phyloP scores from a whole-genome alignment of 2,888 invertebrate species.

The Thelaira solivaga region DNA sequence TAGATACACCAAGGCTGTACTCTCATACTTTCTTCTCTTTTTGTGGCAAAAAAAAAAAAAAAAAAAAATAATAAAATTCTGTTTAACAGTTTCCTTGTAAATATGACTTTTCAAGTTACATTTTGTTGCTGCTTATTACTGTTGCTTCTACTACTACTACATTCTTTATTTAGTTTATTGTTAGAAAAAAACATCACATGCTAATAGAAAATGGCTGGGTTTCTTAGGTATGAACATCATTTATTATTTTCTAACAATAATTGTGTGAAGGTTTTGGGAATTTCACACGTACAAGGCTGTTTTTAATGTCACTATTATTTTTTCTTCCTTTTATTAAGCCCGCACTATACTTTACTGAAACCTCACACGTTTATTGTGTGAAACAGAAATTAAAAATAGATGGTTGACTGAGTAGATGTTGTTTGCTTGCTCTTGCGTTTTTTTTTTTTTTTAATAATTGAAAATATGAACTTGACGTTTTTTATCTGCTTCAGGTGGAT shows the following conservation, averaged over 20 bases:
- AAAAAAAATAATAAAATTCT: too few relatives aligned
- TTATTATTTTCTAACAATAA: conserved; percentile 6
- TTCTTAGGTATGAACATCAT: neutral
- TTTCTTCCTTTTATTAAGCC: neutral
- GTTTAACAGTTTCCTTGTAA: too few relatives aligned
- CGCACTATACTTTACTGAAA: neutral
- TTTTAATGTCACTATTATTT: neutral
- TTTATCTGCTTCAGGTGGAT: neutral
- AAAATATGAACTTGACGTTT: neutral
- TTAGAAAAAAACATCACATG: too few relatives aligned
- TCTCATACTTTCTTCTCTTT: too few relatives aligned
- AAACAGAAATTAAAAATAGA: neutral
- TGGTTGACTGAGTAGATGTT: neutral
- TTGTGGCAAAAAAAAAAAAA: too few relatives aligned
- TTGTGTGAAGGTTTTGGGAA: conserved; percentile 31
- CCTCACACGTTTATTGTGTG: too few relatives aligned
- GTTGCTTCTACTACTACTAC: too few relatives aligned
- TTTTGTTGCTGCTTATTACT: too few relatives aligned
- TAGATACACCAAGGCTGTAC: too few relatives aligned
- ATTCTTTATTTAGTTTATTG: too few relatives aligned
- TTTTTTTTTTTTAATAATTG: neutral
- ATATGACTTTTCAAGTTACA: too few relatives aligned
- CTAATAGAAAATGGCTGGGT: too few relatives aligned
- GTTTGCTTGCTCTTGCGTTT: neutral
- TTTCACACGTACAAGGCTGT: neutral